A percentile compares a stretch with the other conserved stretches of the same genome.
Evolutionary conservation across 2,888 invertebrate genomes (phyloP).

Genomic region (Corbicula japonica): DNA sequence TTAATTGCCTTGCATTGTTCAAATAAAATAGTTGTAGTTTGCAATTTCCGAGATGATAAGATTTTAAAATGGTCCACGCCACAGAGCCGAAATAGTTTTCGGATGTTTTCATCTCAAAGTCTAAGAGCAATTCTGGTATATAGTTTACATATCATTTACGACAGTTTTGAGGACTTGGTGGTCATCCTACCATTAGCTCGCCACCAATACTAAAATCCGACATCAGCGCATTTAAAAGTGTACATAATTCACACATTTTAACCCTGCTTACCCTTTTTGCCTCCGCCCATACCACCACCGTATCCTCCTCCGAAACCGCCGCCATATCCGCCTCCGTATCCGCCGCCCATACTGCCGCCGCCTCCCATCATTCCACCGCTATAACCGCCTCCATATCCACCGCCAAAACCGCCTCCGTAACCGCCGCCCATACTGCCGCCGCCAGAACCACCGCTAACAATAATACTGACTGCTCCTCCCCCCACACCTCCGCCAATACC

Average conservation of each 20-base stretch:
- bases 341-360: not conserved
- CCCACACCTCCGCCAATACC: not conserved
- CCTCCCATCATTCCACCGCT: not conserved
- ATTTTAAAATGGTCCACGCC: no score
- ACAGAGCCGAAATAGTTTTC: no score
- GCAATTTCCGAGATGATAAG: no score
- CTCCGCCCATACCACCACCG: not conserved
- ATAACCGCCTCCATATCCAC: not conserved
- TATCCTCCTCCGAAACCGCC: not conserved
- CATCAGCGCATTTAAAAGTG: not conserved
- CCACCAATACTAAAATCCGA: not conserved
- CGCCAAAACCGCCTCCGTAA: not conserved
- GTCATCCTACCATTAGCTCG: not conserved
- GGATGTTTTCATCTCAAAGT: not conserved
- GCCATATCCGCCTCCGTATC: not conserved
- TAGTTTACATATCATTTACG: not conserved
- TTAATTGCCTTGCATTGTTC: no score
- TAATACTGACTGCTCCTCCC: not conserved
- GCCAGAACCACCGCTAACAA: not conserved
- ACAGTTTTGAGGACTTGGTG: not conserved
- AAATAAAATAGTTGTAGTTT: no score
- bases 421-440: conserved; percentile 1
- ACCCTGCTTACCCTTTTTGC: not conserved
- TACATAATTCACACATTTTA: not conserved
- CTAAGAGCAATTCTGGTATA: not conserved